Conservation (phyloP, 2,888 invertebrate genomes). For the Melanargia galathea region DNA sequence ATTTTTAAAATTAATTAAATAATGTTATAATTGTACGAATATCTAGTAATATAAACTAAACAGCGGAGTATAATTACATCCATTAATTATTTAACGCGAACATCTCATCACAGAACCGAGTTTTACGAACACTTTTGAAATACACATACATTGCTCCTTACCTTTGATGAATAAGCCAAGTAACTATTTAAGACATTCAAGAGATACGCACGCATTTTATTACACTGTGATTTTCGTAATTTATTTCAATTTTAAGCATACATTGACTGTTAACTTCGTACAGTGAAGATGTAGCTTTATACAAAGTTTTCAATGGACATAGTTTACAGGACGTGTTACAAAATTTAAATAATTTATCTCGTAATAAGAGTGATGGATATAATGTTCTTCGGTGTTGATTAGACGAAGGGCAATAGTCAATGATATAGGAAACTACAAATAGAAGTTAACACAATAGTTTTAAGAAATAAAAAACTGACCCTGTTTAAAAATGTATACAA, state of each 20-base stretch:
- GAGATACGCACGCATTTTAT: background rate
- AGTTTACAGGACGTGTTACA: no score
- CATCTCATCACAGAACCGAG: background rate
- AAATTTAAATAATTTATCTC: background rate
- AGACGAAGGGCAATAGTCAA: conserved; percentile 44
- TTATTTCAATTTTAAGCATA: conserved; percentile 42
- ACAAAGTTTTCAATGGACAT: background rate
- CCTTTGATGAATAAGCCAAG: no score
- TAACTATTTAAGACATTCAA: background rate
- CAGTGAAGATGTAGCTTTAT: background rate
- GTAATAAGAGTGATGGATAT: conserved; percentile 26
- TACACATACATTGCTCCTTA: background rate
- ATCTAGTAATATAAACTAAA: background rate
- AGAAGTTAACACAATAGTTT: no score
- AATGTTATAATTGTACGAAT: no score
- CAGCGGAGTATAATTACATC: background rate
- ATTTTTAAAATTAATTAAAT: no score
- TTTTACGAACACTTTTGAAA: background rate
- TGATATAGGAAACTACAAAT: background rate
- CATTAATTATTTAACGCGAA: background rate
- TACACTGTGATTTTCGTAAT: background rate
- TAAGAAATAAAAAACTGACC: no score
- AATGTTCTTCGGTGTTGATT: conserved; percentile 58
- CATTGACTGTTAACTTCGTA: background rate
- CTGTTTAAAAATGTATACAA: no score